Conservation (phyloP, 2,888 invertebrate species). For the Sericinus montela region DNA sequence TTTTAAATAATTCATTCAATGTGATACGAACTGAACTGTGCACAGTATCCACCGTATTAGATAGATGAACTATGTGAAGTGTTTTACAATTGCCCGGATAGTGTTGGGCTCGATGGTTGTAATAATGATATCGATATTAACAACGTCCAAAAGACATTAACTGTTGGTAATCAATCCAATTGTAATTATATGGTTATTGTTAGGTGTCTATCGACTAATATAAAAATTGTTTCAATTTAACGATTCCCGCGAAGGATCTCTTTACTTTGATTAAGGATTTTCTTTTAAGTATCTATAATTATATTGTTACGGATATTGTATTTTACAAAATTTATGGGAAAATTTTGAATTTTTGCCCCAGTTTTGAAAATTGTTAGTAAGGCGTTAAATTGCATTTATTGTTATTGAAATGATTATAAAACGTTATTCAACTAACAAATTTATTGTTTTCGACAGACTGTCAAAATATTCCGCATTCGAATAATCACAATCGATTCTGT, state of each 20-base stretch:
- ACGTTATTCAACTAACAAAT: conserved; percentile 12
- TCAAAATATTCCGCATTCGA: too few species aligned
- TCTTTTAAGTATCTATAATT: conserved; percentile 32
- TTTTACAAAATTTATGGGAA: conserved; percentile 43
- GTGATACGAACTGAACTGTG: conserved; percentile 54
- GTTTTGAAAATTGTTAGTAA: conserved; percentile 33
- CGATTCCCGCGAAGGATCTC: conserved; percentile 46
- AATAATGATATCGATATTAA: conserved; percentile 29
- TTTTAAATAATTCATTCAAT: conserved; percentile 62
- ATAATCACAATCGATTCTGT: too few species aligned
- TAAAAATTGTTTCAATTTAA: conserved; percentile 23
- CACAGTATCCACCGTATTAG: neutral
- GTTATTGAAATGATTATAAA: conserved; percentile 25
- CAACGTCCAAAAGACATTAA: conserved; percentile 55
- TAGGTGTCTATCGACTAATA: conserved; percentile 8
- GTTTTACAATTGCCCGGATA: neutral
- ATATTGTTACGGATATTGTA: conserved; percentile 31
- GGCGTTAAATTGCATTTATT: conserved; percentile 35
- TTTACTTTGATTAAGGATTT: conserved; percentile 44
- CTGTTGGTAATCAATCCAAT: conserved; percentile 6
- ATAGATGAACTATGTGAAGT: neutral
- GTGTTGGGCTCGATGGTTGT: neutral
- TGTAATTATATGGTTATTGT: conserved; percentile 7
- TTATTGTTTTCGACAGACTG: too few species aligned
- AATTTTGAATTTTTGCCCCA: conserved; percentile 53